Conservation (phyloP, 2,888 invertebrate species). For the Tribolium freemani region DNA sequence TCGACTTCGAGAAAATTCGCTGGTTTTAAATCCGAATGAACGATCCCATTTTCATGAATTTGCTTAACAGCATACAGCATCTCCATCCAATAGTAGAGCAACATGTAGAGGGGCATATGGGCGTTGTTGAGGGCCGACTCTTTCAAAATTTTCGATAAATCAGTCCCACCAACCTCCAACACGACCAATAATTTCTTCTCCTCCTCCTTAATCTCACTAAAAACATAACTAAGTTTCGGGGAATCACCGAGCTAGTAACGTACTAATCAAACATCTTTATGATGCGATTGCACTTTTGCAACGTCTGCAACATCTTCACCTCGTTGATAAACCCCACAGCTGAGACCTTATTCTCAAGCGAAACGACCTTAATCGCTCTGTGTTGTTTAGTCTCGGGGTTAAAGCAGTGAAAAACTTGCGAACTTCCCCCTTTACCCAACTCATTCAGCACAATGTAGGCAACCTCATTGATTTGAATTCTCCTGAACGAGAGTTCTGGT, state of each 20-base stretch:
- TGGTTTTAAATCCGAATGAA: constrained; percentile 97
- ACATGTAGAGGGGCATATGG: constrained; percentile 79
- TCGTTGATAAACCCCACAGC: constrained; percentile 90
- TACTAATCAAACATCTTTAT: constrained; percentile 90
- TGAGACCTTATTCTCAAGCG: constrained; percentile 80
- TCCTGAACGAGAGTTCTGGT: constrained; percentile 62
- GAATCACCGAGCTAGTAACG: constrained; percentile 65
- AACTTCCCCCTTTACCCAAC: constrained; percentile 92
- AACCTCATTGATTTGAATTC: constrained; percentile 77
- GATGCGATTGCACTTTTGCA: constrained; percentile 87
- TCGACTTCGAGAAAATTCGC: constrained; percentile 93
- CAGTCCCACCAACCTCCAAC: constrained; percentile 93
- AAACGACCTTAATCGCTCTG: constrained; percentile 87
- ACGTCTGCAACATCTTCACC: constrained; percentile 82
- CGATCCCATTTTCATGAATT: constrained; percentile 92
- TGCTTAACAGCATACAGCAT: constrained; percentile 93
- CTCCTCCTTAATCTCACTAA: constrained; percentile 78
- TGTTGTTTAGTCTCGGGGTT: constrained; percentile 72
- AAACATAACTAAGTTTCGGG: background rate
- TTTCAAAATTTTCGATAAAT: constrained; percentile 83
- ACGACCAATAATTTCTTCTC: constrained; percentile 84
- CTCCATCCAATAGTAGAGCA: constrained; percentile 92
- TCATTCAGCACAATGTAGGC: constrained; percentile 81
- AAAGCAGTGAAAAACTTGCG: constrained; percentile 84
- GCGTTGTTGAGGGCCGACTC: constrained; percentile 67